Conservation (phyloP, 2,797 vertebrate genomes). For the Anableps anableps region DNA sequence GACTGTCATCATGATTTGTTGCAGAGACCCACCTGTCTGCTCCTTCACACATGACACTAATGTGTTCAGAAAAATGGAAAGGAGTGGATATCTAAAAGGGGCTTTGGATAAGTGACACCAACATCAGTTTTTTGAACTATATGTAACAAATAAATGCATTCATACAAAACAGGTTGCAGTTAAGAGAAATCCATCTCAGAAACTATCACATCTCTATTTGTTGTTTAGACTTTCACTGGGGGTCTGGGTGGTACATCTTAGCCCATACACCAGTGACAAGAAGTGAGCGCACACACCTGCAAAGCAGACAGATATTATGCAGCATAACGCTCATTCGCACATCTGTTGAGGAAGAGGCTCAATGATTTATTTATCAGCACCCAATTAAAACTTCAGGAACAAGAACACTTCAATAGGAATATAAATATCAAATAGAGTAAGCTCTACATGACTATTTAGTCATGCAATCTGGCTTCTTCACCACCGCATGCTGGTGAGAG, state of each 20-base stretch:
- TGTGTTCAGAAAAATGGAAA: conserved; percentile 4
- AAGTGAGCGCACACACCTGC: conserved; percentile 74
- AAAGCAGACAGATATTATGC: conserved; percentile 72
- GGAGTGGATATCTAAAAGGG: background rate
- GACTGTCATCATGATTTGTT: conserved; percentile 8
- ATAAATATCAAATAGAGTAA: conserved; percentile 84
- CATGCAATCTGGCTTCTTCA: conserved; percentile 78
- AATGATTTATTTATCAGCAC: conserved; percentile 84
- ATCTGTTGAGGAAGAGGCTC: conserved; percentile 82
- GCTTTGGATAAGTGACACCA: conserved; percentile 18
- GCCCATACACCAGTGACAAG: conserved; percentile 67
- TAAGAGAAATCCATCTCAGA: conserved; percentile 60
- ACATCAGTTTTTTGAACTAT: conserved; percentile 16
- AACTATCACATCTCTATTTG: conserved; percentile 63
- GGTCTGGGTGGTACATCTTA: conserved; percentile 66
- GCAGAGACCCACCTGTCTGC: conserved; percentile 1
- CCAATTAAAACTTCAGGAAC: conserved; percentile 86
- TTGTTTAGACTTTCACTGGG: conserved; percentile 60
- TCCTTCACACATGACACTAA: conserved; percentile 10
- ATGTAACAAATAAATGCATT: conserved; percentile 33
- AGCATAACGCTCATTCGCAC: conserved; percentile 72
- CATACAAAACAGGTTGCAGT: conserved; percentile 60
- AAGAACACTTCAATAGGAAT: conserved; percentile 84
- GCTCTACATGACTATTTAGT: conserved; percentile 80
- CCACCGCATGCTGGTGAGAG: conserved; percentile 43